Base-by-base conservation (phyloP, 2,797 vertebrate genomes). In the Myotis findleyi region DNA sequence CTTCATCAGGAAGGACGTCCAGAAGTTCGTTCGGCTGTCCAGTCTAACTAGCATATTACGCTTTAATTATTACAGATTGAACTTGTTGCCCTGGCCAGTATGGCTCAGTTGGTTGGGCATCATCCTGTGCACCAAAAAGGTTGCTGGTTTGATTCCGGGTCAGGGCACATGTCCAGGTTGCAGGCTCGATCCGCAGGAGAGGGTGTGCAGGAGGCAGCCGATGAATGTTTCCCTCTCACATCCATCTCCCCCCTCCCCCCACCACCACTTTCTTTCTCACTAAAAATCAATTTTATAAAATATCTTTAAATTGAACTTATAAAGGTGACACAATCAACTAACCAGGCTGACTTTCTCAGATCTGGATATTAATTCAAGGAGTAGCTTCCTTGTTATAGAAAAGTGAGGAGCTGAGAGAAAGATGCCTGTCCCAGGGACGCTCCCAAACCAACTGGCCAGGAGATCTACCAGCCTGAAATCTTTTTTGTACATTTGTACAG, bases 321-420 rank as follows among this genome's bases (percentile, higher is more conserved):
- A 82, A 85, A 79, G 81, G 62, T 66, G 20, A 92, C 57, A 20
- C 10, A 7, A 18, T 93, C 77, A 83, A 33, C 30, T 72, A 57
- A 49, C 10, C n/a, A 75, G 21, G 66, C 18, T 47, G 38, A 18
- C 7, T 1, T 49, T 41, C 90, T 33, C 73, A 25, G 80, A 91
- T 81, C 96, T 38, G 80, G 7, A 76, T 21, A 13, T 20, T 21
- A 36, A 73, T 66, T 68, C 80, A 71, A 94, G 91, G 16, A 23
- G 94, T 2, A 71, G 0, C 84, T 96, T 96, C 93, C 66, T 92
- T 73, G 0, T 30, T 53, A 85, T 1, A 64, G 30, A 80, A 68
- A 64, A 55, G 68, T 1, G 27, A 88, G 57, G 92, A 62, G 72
- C 64, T 36, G 69, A 86, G 57, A 85, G 84, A 44, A 5, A 10